Evolutionary conservation across 1,140 invertebrate species (phyloP).

Genomic region (Hyposmocoma kahamanoa): DNA sequence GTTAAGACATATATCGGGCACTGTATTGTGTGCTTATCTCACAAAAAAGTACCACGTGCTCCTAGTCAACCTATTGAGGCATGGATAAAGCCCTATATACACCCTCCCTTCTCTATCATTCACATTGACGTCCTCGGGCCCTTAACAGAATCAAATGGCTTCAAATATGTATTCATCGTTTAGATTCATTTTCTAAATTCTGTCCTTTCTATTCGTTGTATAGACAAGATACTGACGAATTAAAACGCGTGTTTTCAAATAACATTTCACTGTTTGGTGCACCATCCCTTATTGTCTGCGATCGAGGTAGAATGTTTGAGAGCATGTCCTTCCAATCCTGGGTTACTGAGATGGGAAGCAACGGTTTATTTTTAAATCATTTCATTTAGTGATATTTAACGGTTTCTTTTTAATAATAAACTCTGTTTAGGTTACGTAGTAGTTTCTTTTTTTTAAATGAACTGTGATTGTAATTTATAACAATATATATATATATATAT

Average conservation of each 20-base stretch:
- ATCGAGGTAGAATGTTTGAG: conserved; percentile 7
- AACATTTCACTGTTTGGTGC: conserved; percentile 5
- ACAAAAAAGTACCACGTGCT: conserved; percentile 7
- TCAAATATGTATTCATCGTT: conserved; percentile 11
- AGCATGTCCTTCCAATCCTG: neutral
- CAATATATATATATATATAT: too few relatives aligned
- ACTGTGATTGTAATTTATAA: too few relatives aligned
- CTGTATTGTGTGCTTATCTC: conserved; percentile 6
- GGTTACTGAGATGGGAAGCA: neutral
- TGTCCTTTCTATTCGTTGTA: conserved; percentile 1
- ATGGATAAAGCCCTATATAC: conserved; percentile 8
- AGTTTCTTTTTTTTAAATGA: too few relatives aligned
- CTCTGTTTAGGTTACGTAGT: too few relatives aligned
- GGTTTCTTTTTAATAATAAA: too few relatives aligned
- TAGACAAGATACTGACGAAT: conserved; percentile 3
- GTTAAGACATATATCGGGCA: conserved; percentile 14
- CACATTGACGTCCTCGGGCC: conserved; percentile 20
- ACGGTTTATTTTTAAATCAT: too few relatives aligned
- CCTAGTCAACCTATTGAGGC: conserved; percentile 5
- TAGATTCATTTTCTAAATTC: conserved; percentile 11
- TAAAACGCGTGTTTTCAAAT: conserved; percentile 9
- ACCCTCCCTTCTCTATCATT: conserved; percentile 16
- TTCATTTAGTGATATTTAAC: too few relatives aligned
- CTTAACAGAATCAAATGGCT: conserved; percentile 6
- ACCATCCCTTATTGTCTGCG: neutral